These are phyloP conservation scores for Thalpophila matura DNA, from an alignment of 2,888 invertebrate genomes.

Conservation along the genomic window DNA sequence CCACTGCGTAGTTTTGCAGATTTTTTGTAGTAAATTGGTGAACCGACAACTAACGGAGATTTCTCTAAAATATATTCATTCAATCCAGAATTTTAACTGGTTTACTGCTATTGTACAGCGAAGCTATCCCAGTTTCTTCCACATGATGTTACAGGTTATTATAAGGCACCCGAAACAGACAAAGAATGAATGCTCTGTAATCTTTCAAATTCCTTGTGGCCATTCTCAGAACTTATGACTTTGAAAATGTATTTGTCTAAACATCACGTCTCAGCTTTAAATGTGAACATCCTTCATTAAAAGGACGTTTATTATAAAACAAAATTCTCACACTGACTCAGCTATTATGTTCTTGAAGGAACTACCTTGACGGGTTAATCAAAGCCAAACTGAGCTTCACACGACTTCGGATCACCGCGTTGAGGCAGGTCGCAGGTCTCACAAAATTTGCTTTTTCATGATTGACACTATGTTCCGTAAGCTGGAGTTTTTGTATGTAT, in stretches of 20 bases:
- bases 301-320: slow-evolving; percentile 37
- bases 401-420: slow-evolving; percentile 41
- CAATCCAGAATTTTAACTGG: background rate
- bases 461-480: slow-evolving; percentile 17
- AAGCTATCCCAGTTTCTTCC: slow-evolving; percentile 5
- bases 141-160: too few relatives aligned
- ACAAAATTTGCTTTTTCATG: slow-evolving; percentile 27
- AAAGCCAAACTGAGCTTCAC: slow-evolving; percentile 45
- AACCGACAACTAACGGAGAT: slow-evolving; percentile 1
- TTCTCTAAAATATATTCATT: background rate
- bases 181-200: background rate
- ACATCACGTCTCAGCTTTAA: slow-evolving; percentile 21
- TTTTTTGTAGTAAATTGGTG: background rate
- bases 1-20: background rate
- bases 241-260: slow-evolving; percentile 27
- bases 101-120: background rate
- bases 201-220: slow-evolving; percentile 17
- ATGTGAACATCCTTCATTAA: slow-evolving; percentile 25
- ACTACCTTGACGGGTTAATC: slow-evolving; percentile 53
- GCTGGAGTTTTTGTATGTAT: slow-evolving; percentile 14
- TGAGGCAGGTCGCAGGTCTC: slow-evolving; percentile 67
- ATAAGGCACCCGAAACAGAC: background rate
- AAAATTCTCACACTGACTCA: slow-evolving; percentile 36
- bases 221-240: slow-evolving; percentile 26
- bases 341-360: slow-evolving; percentile 31